Evolutionary conservation across 2,888 invertebrate species (phyloP).

Genomic region (Acanthosepion esculentum): DNA sequence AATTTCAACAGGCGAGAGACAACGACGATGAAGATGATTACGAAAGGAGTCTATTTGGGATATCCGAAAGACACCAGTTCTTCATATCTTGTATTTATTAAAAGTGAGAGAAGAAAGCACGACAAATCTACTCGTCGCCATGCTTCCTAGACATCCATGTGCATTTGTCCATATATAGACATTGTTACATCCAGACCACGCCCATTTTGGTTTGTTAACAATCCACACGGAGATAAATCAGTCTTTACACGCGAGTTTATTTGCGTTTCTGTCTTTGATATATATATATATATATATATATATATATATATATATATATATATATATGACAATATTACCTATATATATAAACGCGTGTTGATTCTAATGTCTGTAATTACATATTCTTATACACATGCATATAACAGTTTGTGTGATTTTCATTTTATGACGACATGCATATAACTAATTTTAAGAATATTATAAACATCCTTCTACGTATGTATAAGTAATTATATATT

Average conservation of each 20-base stretch:
- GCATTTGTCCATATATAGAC: slow-evolving; percentile 17
- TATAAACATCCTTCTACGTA: neutral
- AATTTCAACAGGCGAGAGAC: too few relatives aligned
- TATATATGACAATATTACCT: neutral
- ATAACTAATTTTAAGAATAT: neutral
- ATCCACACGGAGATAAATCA: neutral
- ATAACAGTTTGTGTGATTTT: too few relatives aligned
- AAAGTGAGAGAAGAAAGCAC: neutral
- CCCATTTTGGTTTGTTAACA: neutral
- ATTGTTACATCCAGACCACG: neutral
- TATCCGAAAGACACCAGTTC: neutral
- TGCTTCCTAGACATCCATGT: neutral
- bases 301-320: too few relatives aligned
- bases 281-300: too few relatives aligned
- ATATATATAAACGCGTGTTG: neutral
- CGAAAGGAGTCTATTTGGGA: neutral
- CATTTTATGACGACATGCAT: too few relatives aligned
- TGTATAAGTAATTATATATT: neutral
- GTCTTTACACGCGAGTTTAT: neutral
- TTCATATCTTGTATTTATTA: neutral
- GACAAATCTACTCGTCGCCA: neutral
- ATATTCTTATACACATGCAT: too few relatives aligned
- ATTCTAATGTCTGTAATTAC: too few relatives aligned
- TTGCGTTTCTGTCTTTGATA: too few relatives aligned
- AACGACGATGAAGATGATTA: neutral